Evolutionary conservation across 1,140 invertebrate species (phyloP).

Genomic region (Zaprionus taronus): DNA sequence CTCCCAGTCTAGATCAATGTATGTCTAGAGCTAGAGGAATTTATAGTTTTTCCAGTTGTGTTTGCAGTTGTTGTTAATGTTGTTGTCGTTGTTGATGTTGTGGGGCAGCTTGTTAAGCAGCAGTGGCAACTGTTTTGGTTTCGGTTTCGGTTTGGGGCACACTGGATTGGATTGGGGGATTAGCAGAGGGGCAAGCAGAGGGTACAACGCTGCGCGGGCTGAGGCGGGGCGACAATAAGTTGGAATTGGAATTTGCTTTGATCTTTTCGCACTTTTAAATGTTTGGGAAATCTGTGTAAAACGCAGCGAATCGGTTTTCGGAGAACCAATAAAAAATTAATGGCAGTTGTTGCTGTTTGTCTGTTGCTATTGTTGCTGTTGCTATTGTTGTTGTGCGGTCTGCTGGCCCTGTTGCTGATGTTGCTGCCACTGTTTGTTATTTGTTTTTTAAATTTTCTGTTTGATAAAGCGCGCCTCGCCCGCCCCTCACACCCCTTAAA

Average conservation of each 20-base stretch:
- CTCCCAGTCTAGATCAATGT: background rate
- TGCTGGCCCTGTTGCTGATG: conserved; percentile 10
- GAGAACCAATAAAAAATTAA: conserved; percentile 82
- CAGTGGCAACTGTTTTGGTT: conserved; percentile 9
- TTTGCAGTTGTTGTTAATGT: background rate
- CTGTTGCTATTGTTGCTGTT: conserved; percentile 48
- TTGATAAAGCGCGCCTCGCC: conserved; percentile 75
- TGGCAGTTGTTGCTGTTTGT: conserved; percentile 53
- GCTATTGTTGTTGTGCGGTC: conserved; percentile 43
- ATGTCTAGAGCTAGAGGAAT: conserved; percentile 7
- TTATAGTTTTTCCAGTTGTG: conserved; percentile 17
- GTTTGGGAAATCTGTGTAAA: conserved; percentile 82
- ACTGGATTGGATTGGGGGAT: conserved; percentile 12
- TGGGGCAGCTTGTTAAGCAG: conserved; percentile 61
- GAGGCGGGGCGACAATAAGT: conserved; percentile 69
- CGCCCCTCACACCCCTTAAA: conserved; percentile 14
- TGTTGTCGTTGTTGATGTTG: background rate
- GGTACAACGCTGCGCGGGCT: background rate
- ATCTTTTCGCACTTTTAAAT: conserved; percentile 83
- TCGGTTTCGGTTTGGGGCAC: background rate
- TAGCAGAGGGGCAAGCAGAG: background rate
- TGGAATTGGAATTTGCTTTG: conserved; percentile 81
- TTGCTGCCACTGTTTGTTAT: conserved; percentile 56
- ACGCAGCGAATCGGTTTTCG: conserved; percentile 78
- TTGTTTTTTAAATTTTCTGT: conserved; percentile 83